Conservation (phyloP, 2,797 vertebrate genomes). For the Arremon aurantiirostris region DNA sequence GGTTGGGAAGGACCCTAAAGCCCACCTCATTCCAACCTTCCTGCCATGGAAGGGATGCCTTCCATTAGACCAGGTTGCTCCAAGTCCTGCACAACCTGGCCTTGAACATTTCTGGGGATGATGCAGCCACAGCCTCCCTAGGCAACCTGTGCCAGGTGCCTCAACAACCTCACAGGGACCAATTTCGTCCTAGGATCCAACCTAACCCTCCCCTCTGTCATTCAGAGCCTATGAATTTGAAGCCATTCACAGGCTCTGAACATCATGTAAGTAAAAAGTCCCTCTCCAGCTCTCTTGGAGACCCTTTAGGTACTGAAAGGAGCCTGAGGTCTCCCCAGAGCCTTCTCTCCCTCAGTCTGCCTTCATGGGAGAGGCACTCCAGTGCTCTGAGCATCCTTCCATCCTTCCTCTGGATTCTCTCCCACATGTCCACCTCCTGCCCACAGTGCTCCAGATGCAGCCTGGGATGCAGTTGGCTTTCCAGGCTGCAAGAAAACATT, state of each 20-base stretch:
- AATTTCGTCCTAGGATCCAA: background rate
- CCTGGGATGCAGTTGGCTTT: background rate
- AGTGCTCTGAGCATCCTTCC: background rate
- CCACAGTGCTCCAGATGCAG: background rate
- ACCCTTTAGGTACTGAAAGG: background rate
- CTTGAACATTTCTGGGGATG: background rate
- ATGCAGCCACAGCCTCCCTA: background rate
- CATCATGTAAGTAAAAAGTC: background rate
- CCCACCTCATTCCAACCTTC: background rate
- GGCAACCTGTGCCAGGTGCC: background rate
- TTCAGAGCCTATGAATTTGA: background rate
- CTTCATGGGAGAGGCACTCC: background rate
- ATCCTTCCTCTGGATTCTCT: background rate
- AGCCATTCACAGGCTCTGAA: background rate
- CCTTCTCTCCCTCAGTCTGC: background rate
- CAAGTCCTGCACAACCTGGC: background rate
- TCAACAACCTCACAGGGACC: background rate
- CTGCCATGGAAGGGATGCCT: background rate
- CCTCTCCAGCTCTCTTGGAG: background rate
- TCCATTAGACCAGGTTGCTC: background rate
- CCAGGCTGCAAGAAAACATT: background rate
- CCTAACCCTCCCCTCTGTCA: background rate
- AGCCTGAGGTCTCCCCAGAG: background rate
- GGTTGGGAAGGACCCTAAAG: background rate
- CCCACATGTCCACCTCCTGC: no score